Base-by-base conservation (phyloP, 1,140 invertebrate species). In the Palaemon carinicauda region DNA sequence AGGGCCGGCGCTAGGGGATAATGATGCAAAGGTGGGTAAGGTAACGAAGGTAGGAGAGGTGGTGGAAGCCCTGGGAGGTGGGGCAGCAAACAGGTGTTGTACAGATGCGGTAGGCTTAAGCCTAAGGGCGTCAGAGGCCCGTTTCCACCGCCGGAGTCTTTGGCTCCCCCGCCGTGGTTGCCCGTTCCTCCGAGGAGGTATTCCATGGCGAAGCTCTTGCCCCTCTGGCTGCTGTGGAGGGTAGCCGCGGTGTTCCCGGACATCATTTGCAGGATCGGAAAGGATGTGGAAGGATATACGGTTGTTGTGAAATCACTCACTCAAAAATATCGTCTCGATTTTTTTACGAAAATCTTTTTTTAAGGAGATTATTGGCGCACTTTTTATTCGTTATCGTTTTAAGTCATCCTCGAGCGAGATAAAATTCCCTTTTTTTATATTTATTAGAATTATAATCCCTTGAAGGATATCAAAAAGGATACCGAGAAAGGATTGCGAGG, bases 151-250 rank as follows among this genome's bases (percentile, higher is more conserved):
- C 79, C 85, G 53, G 69, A 27, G 31, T 81, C 85, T 19, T 77
- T 77, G 14, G 33, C 79, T 19, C 73, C 69, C 21, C 71, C 71
- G 31, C 79, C 85, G 21, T 41, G 21, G 19, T 51, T 27, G 19
- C 71, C 71, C 12, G 79, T 80, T 27, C 83, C 83, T n/a, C 75
- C 83, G 17, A 87, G 85, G 52, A 87, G 51, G 31, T 87, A 87
- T 53, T 87, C 85, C 85, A 87, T 87, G 19, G 85, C 85, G 29
- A 87, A 87, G 79, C 85, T 87, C 50, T 87, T 87, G 4, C 85
- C 85, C 33, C 85, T 74, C 78, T 82, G 79, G 9, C 79, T 53
- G n/a, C 65, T 53, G 53, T 74, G 79, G 19, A 87, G 73, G 41
- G 69, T 87, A 56, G 82, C 71, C 5, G 82, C 82, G 7, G 85